A percentile compares a stretch with the other conserved stretches of the same genome.
These are phyloP conservation scores for Chaetura pelagica DNA, from an alignment of 2,113 vertebrate species.

Conservation along the genomic window DNA sequence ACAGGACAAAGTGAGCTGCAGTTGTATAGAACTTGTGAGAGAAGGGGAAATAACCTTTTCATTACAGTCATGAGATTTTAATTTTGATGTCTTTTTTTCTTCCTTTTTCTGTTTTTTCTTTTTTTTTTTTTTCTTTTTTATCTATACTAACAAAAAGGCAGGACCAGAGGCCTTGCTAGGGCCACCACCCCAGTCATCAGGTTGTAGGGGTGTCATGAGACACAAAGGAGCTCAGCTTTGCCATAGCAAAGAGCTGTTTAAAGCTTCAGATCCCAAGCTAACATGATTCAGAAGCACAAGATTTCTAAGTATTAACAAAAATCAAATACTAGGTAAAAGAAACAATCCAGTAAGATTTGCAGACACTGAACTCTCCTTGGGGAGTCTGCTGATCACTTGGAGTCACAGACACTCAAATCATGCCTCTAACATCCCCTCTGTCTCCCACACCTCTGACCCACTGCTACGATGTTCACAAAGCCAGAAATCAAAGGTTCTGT, in stretches of 20 bases:
- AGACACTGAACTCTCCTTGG: neutral
- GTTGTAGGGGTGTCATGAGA: neutral
- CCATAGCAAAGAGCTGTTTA: neutral
- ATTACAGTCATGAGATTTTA: constrained; percentile 24
- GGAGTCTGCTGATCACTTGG: neutral
- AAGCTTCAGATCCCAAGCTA: neutral
- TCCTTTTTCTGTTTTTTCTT: neutral
- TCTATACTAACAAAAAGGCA: constrained; percentile 49
- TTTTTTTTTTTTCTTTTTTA: neutral
- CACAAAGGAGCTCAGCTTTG: neutral
- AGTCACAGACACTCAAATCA: neutral
- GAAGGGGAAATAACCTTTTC: constrained; percentile 62
- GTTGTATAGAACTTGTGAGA: constrained; percentile 21
- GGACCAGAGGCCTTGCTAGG: constrained; percentile 33
- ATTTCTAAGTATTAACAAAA: neutral
- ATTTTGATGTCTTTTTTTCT: constrained; percentile 45
- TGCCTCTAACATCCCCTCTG: neutral
- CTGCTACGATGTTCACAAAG: neutral
- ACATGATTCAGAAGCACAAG: neutral
- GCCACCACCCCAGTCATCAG: constrained; percentile 1
- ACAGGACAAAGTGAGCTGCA: constrained; percentile 39
- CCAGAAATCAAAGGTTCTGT: neutral
- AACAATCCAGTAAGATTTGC: neutral
- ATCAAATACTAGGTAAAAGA: neutral
- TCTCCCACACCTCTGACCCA: neutral